A percentile compares a stretch with the other conserved stretches of the same genome.
Evolutionary conservation across 1,140 invertebrate species (phyloP).

Genomic region (Dinothrombium tinctorium): DNA sequence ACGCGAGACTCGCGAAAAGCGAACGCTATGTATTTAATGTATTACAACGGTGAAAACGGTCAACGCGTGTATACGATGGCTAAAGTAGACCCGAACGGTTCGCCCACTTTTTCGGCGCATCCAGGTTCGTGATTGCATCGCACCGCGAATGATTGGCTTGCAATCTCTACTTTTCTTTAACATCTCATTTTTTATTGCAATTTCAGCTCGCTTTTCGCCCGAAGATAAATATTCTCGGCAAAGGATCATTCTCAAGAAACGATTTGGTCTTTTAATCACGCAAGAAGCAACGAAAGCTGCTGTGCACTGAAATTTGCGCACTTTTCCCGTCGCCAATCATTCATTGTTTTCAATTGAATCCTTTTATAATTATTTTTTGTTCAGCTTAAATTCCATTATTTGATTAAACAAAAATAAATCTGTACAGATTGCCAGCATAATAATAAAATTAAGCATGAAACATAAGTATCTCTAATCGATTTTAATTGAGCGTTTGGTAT

Average conservation of each 20-base stretch:
- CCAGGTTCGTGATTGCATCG: slow-evolving; percentile 31
- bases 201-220: slow-evolving; percentile 68
- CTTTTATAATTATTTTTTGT: too few relatives aligned
- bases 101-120: slow-evolving; percentile 64
- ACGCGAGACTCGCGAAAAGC: too few relatives aligned
- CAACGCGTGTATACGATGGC: slow-evolving; percentile 30
- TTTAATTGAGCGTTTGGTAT: too few relatives aligned
- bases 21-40: slow-evolving; percentile 27
- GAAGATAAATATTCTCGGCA: slow-evolving; percentile 83
- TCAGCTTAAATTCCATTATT: too few relatives aligned
- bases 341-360: too few relatives aligned
- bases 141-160: slow-evolving; percentile 6
- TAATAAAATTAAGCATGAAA: too few relatives aligned
- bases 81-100: slow-evolving; percentile 45
- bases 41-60: slow-evolving; percentile 24
- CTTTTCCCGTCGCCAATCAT: too few relatives aligned
- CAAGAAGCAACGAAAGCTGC: slow-evolving; percentile 34
- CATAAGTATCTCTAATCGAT: too few relatives aligned
- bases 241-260: slow-evolving; percentile 63
- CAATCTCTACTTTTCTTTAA: slow-evolving; percentile 1
- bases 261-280: slow-evolving; percentile 66
- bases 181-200: slow-evolving; percentile 15
- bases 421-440: too few relatives aligned
- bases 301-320: too few relatives aligned
- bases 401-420: too few relatives aligned